A percentile compares a stretch with the other conserved stretches of the same genome.
These are phyloP conservation scores for Tetramorium alpestre DNA, from an alignment of 1,140 invertebrate species.

Conservation along the genomic window DNA sequence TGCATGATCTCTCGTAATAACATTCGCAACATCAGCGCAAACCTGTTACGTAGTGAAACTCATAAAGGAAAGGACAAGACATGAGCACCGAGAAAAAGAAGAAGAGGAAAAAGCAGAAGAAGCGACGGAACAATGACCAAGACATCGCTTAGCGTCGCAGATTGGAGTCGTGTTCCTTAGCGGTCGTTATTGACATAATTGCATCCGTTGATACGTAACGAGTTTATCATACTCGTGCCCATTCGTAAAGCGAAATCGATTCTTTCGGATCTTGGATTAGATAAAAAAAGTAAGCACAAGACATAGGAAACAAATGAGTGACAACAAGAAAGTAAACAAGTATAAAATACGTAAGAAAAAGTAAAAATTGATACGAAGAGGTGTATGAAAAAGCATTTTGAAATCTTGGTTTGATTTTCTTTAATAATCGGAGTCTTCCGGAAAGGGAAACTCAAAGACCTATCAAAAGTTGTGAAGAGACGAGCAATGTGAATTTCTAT, in stretches of 20 bases:
- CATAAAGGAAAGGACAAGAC: slow-evolving; percentile 14
- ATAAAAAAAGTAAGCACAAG: no score
- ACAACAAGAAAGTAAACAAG: not conserved
- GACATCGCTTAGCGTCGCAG: slow-evolving; percentile 25
- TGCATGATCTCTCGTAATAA: slow-evolving; percentile 52
- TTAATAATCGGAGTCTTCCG: not conserved
- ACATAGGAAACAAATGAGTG: not conserved
- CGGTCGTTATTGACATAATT: slow-evolving; percentile 30
- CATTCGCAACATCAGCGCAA: slow-evolving; percentile 31
- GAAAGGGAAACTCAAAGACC: not conserved
- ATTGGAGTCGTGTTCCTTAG: not conserved
- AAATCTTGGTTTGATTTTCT: not conserved
- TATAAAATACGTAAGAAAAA: not conserved
- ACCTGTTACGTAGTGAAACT: slow-evolving; percentile 23
- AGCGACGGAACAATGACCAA: slow-evolving; percentile 49
- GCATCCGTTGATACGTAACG: not conserved
- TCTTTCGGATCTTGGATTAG: not conserved
- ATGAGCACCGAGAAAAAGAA: not conserved
- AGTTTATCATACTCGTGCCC: not conserved
- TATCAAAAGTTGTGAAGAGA: not conserved
- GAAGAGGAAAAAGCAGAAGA: not conserved
- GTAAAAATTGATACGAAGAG: not conserved
- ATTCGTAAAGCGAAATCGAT: slow-evolving; percentile 16
- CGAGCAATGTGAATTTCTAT: not conserved
- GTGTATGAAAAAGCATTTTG: not conserved